Evolutionary conservation across 2,888 invertebrate genomes (phyloP), one percentile per base, ranked within the genome.

Genomic region (Idaea aversata): DNA sequence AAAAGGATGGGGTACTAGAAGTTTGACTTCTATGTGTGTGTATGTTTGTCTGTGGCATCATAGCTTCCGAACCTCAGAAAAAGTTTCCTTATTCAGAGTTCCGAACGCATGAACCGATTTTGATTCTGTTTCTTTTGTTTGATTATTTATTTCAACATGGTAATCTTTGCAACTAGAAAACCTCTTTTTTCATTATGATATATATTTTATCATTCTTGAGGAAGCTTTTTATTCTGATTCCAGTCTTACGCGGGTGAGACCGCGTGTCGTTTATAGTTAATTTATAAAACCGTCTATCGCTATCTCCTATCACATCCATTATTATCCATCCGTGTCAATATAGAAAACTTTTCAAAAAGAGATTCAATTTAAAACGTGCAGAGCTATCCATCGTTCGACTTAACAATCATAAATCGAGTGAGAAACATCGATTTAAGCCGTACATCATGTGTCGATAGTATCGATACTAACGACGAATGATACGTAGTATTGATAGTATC

Each of bases 331-430:
- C 13, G 13, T 47, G 47, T 47, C 47, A 47, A 10, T 47, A 47
- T 13, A 47, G 7, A 47, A 47, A 47, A 7, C 38, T 47, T 47
- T 47, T 47, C 47, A 13, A 47, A 47, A 47, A 47, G 5, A 47
- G 47, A 47, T 47, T 47, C 47, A 47, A 47, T 47, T 47, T 47
- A 47, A 47, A 47, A 47, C 47, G 47, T 47, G 47, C 47, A 47
- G 7, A 13, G 47, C 47, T 47, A 47, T 7, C 47, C 47, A 47
- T 47, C 47, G 47, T 47, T 47, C 47, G 13, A 47, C 47, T 47
- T 13, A 47, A 47, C 47, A 47, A 5, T 47, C 47, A 47, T 47
- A 47, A 47, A 7, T 10, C 47, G 47, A 47, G 47, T 47, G 47
- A 47, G 47, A 13, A 47, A 47, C 47, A 47, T 47, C 47, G 5